phyloP scores from a whole-genome alignment of 2,113 vertebrate genomes.

The Sander lucioperca region DNA sequence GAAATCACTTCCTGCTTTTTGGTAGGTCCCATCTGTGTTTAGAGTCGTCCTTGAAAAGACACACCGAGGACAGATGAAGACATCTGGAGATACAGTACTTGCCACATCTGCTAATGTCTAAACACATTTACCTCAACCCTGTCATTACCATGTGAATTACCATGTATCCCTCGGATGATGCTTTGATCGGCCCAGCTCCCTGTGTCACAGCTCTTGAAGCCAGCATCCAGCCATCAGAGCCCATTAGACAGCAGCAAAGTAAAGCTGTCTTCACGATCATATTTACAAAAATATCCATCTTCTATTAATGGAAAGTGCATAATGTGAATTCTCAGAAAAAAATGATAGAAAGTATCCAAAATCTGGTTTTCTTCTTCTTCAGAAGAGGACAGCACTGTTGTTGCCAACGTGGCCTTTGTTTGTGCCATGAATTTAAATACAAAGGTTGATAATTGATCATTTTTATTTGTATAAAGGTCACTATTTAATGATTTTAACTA shows the following conservation, averaged over 20 bases:
- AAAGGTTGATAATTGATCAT: no score
- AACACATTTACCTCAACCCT: slow-evolving; percentile 78
- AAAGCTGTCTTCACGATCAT: neutral
- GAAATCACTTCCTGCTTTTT: slow-evolving; percentile 48
- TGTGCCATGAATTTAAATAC: no score
- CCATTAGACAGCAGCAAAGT: slow-evolving; percentile 56
- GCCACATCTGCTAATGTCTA: slow-evolving; percentile 82
- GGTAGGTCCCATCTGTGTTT: slow-evolving; percentile 77
- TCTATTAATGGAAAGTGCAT: neutral
- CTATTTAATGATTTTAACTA: no score
- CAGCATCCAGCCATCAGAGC: slow-evolving; percentile 54
- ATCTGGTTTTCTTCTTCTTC: no score
- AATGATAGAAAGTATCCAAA: neutral
- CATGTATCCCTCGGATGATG: slow-evolving; percentile 52
- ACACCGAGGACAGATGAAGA: slow-evolving; percentile 77
- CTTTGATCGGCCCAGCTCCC: slow-evolving; percentile 79
- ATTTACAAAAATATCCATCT: slow-evolving; percentile 24
- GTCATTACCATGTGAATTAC: slow-evolving; percentile 72
- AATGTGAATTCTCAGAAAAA: neutral
- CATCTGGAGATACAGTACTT: slow-evolving; percentile 82
- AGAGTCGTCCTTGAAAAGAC: slow-evolving; percentile 75
- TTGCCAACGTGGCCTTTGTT: no score
- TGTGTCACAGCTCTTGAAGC: slow-evolving; percentile 52
- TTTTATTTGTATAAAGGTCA: no score
- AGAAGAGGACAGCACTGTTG: no score